Evolutionary conservation across 2,797 vertebrate genomes (phyloP).

Genomic region (Megaceryle alcyon): DNA sequence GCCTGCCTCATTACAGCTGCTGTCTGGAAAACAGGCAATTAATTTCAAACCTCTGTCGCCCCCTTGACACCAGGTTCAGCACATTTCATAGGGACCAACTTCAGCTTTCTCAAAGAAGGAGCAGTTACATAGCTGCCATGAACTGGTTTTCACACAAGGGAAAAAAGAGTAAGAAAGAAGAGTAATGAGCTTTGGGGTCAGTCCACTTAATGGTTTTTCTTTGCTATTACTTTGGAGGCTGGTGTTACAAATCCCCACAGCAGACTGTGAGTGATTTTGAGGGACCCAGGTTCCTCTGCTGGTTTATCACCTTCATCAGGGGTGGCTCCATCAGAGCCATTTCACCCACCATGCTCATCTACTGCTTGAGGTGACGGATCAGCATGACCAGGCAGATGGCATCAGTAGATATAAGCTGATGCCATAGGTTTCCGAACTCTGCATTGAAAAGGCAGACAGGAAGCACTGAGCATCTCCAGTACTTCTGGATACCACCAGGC

Average conservation of each 20-base stretch:
- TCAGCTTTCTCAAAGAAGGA: background rate
- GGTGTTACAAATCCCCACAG: background rate
- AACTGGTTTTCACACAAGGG: background rate
- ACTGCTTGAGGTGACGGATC: background rate
- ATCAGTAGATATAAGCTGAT: background rate
- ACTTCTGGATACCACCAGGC: background rate
- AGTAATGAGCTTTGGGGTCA: background rate
- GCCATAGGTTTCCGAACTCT: background rate
- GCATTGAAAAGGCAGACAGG: background rate
- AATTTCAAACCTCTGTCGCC: background rate
- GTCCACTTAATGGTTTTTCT: background rate
- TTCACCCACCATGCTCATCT: background rate
- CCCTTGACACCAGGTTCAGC: constrained; percentile 26
- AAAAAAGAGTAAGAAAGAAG: background rate
- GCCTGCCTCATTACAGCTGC: constrained; percentile 47
- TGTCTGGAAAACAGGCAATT: constrained; percentile 56
- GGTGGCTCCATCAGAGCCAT: background rate
- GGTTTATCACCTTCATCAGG: background rate
- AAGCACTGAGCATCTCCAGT: background rate
- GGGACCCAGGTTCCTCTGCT: background rate
- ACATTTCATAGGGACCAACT: background rate
- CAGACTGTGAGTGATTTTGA: background rate
- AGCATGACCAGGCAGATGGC: background rate
- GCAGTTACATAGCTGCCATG: background rate
- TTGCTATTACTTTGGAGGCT: background rate